Conservation (phyloP, 2,888 invertebrate species). For the Mythimna loreyi region DNA sequence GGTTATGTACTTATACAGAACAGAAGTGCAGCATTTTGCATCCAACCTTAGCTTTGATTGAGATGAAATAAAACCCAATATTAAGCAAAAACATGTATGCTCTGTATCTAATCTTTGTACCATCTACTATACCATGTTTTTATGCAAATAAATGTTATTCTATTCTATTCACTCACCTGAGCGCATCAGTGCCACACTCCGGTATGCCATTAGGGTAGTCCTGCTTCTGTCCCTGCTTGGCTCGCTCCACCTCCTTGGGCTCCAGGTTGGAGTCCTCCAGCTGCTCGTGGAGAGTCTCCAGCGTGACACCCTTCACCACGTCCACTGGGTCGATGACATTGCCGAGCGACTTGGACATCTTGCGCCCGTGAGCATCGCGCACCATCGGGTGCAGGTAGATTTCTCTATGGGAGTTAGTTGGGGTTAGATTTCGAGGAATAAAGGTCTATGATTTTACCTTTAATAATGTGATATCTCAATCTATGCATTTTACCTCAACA, state of each 20-base stretch:
- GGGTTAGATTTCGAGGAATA: background rate
- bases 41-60: too few species aligned
- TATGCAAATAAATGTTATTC: too few species aligned
- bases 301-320: constrained; percentile 96
- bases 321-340: constrained; percentile 99
- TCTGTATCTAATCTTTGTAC: too few species aligned
- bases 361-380: constrained; percentile 99
- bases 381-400: constrained; percentile 99
- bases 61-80: too few species aligned
- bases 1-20: too few species aligned
- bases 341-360: constrained; percentile 99
- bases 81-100: too few species aligned
- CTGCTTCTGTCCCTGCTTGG: constrained; percentile 94
- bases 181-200: constrained; percentile 98
- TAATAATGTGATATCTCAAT: background rate
- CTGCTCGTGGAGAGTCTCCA: constrained; percentile 95
- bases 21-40: too few species aligned
- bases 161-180: constrained; percentile 81
- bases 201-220: constrained; percentile 98
- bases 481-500: background rate
- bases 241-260: constrained; percentile 94
- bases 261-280: constrained; percentile 96
- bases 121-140: too few species aligned
- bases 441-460: too few species aligned
- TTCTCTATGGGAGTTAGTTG: constrained; percentile 89